These are phyloP conservation scores for Cenopis cana DNA, from an alignment of 2,888 invertebrate genomes.

Conservation along the genomic window DNA sequence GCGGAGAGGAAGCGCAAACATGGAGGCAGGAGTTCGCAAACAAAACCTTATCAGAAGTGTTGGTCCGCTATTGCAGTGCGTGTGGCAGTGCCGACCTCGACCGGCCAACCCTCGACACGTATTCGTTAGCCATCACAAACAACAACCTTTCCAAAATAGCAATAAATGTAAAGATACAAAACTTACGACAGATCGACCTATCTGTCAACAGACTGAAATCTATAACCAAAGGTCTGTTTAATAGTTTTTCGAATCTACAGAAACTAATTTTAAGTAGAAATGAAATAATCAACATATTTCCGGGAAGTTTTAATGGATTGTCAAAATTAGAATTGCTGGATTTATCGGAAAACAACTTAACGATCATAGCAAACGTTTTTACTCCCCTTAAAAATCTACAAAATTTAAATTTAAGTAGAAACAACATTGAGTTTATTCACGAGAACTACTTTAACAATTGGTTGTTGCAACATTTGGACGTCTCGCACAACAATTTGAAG, in stretches of 20 bases:
- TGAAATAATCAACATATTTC: constrained; percentile 83
- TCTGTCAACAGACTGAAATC: constrained; percentile 84
- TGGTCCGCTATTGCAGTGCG: constrained; percentile 56
- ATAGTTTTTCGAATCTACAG: constrained; percentile 83
- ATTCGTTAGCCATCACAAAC: constrained; percentile 67
- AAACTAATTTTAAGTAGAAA: constrained; percentile 89
- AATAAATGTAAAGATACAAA: constrained; percentile 65
- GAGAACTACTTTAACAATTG: constrained; percentile 87
- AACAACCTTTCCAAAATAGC: constrained; percentile 66
- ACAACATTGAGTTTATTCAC: constrained; percentile 87
- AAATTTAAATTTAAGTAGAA: constrained; percentile 89
- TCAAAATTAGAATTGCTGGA: constrained; percentile 88
- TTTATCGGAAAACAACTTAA: constrained; percentile 88
- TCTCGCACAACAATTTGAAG: constrained; percentile 88
- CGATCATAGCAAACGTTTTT: constrained; percentile 84
- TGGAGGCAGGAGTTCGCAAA: constrained; percentile 65
- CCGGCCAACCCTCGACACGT: constrained; percentile 64
- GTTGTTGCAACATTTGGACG: constrained; percentile 88
- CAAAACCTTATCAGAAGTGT: constrained; percentile 68
- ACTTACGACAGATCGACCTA: constrained; percentile 85
- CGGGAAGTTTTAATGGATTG: constrained; percentile 86
- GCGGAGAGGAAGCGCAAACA: constrained; percentile 58
- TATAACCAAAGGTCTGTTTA: constrained; percentile 82
- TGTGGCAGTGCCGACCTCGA: constrained; percentile 69
- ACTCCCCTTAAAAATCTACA: constrained; percentile 86